Conservation (phyloP, 2,113 vertebrate genomes). For the Anoplopoma fimbria region DNA sequence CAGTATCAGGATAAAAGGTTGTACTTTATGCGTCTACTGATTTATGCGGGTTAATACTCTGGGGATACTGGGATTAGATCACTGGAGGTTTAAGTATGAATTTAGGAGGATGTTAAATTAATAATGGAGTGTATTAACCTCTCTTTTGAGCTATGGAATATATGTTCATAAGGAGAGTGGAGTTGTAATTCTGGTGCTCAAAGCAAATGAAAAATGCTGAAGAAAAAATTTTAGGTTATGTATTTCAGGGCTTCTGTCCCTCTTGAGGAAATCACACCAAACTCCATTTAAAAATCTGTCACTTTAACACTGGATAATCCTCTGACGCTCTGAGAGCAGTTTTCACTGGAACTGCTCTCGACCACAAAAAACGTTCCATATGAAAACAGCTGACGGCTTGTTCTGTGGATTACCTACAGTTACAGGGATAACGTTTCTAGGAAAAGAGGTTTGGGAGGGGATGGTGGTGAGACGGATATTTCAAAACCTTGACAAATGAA, state of each 20-base stretch:
- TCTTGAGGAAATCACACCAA: not conserved
- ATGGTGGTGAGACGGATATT: too few relatives aligned
- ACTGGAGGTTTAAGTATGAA: not conserved
- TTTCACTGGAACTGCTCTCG: not conserved
- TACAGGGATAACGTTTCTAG: not conserved
- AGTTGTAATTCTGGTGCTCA: too few relatives aligned
- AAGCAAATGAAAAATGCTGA: too few relatives aligned
- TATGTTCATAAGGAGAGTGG: too few relatives aligned
- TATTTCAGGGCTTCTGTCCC: too few relatives aligned
- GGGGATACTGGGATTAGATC: not conserved
- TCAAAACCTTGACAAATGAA: not conserved
- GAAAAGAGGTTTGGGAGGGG: slow-evolving; percentile 1
- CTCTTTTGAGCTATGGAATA: not conserved
- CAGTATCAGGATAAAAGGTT: not conserved
- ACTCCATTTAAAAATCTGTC: slow-evolving; percentile 1
- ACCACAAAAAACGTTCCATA: not conserved
- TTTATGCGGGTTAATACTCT: not conserved
- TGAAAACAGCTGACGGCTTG: slow-evolving; percentile 7
- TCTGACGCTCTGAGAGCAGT: not conserved
- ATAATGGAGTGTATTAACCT: not conserved
- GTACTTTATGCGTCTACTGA: not conserved
- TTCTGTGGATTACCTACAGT: slow-evolving; percentile 13
- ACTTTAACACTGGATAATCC: not conserved
- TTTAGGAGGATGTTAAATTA: not conserved
- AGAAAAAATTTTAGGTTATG: too few relatives aligned